Percentiles rank a stretch among this genome's conserved stretches.
phyloP scores from a whole-genome alignment of 2,113 vertebrate species.

The Eubucco bourcierii region DNA sequence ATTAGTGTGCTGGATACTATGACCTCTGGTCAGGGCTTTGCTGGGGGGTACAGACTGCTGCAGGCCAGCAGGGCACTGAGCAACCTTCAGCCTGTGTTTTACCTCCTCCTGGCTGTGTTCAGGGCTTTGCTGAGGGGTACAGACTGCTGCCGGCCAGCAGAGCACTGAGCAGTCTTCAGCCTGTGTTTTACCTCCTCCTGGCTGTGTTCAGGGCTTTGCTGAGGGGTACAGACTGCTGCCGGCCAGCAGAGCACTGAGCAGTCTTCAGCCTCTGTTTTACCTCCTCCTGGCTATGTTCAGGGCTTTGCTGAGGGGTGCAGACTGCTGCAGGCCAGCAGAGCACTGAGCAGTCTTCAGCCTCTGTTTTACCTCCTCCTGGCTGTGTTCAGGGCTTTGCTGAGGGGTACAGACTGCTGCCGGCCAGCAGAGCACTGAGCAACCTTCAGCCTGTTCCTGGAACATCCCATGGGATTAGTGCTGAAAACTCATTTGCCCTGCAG shows the following conservation, averaged over 20 bases:
- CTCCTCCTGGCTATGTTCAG: not conserved
- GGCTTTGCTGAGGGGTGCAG: not conserved
- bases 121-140: not conserved
- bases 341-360: accelerated
- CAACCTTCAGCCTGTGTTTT: accelerated
- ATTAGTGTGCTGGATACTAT: not conserved
- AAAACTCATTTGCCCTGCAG: not conserved
- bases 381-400: not conserved
- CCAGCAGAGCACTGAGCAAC: not conserved
- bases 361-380: not conserved
- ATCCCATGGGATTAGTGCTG: not conserved
- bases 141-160: not conserved
- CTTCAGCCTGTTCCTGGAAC: not conserved
- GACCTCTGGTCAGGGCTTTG: not conserved
- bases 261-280: accelerated
- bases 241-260: not conserved
- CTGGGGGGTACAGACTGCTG: not conserved
- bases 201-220: not conserved
- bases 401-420: not conserved
- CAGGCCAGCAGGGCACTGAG: not conserved
- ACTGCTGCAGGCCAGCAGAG: not conserved
- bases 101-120: too few relatives aligned
- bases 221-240: not conserved
- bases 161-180: not conserved
- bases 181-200: not conserved